phyloP scores from a whole-genome alignment of 2,113 vertebrate genomes.

The Orientallactaga bullata region DNA sequence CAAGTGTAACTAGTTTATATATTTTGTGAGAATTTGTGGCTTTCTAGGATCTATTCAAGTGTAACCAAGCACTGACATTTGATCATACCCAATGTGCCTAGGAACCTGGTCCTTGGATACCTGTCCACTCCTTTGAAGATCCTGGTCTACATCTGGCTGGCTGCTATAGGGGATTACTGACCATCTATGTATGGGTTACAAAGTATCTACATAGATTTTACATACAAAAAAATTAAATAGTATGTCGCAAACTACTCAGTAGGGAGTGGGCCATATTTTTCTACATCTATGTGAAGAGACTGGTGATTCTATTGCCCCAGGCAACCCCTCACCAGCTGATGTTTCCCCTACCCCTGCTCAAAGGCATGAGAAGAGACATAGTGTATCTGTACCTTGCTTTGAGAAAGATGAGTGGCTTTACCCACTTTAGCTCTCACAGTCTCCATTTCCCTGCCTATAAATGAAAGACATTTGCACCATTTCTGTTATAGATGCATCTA shows the following conservation, averaged over 20 bases:
- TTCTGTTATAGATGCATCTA: neutral
- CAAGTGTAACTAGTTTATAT: neutral
- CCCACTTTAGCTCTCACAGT: neutral
- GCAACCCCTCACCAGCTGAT: neutral
- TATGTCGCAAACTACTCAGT: neutral
- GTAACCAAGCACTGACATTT: neutral
- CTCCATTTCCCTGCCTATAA: constrained; percentile 19
- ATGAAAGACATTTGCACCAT: constrained; percentile 15
- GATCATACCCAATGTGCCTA: neutral
- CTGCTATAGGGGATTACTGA: neutral
- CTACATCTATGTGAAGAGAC: neutral
- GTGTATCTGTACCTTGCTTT: neutral
- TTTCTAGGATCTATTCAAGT: neutral
- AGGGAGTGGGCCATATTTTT: neutral
- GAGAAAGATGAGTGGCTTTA: neutral
- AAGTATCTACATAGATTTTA: neutral
- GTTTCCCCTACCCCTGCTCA: neutral
- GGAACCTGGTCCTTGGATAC: neutral
- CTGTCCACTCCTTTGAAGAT: neutral
- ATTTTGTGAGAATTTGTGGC: constrained; percentile 5
- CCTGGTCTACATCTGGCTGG: neutral
- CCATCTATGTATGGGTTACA: neutral
- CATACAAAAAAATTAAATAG: neutral
- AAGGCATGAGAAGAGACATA: neutral
- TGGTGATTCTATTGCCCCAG: neutral